phyloP scores from a whole-genome alignment of 53 echinoderm and acorn worm species.

The Arbacia lixula region DNA sequence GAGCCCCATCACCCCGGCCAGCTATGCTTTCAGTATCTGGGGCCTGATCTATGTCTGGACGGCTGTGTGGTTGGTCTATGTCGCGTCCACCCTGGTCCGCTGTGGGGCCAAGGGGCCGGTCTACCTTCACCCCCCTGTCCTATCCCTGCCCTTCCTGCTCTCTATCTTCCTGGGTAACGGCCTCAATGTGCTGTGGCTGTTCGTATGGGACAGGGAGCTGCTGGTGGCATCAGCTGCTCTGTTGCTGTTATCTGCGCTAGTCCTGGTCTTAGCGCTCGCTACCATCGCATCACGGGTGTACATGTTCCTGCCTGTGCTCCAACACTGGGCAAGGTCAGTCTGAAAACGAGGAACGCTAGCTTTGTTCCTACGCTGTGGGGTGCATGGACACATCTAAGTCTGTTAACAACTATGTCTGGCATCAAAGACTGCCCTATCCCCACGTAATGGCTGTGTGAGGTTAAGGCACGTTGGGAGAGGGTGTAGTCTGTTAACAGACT shows the following conservation, averaged over 20 bases:
- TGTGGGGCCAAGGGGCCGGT: neutral
- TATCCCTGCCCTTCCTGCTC: neutral
- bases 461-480: too few relatives aligned
- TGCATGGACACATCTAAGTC: neutral
- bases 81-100: slow-evolving; percentile 45
- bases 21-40: slow-evolving; percentile 64
- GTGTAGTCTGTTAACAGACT: too few relatives aligned
- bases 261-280: neutral
- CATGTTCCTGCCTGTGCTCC: neutral
- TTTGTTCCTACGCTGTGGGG: neutral
- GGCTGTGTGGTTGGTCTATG: slow-evolving; percentile 44
- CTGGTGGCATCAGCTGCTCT: neutral
- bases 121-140: slow-evolving; percentile 2
- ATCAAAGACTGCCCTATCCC: too few relatives aligned
- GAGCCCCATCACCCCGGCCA: slow-evolving; percentile 54
- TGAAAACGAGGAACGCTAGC: neutral
- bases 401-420: too few relatives aligned
- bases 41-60: slow-evolving; percentile 57
- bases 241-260: neutral
- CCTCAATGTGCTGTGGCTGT: neutral
- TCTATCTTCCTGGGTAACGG: neutral
- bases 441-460: too few relatives aligned
- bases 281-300: neutral
- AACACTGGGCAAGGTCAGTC: neutral
- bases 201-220: slow-evolving; percentile 34